A percentile compares a stretch with the other conserved stretches of the same genome.
These are phyloP conservation scores for Reticulitermes speratus DNA, from an alignment of 1,140 invertebrate species.

Conservation along the genomic window DNA sequence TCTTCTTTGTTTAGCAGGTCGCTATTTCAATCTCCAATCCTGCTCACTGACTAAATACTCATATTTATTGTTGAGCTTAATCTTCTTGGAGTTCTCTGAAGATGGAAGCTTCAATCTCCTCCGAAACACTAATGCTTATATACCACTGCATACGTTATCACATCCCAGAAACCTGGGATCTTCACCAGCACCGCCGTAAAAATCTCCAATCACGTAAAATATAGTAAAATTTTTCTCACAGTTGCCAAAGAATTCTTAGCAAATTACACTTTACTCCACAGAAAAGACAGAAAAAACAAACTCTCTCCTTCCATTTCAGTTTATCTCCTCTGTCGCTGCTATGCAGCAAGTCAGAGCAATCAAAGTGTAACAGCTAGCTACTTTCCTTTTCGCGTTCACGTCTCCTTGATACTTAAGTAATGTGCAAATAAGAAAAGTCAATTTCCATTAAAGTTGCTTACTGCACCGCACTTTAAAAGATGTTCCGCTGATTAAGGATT, in stretches of 20 bases:
- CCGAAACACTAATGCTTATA: no score
- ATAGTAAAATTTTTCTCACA: not conserved
- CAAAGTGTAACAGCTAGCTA: not conserved
- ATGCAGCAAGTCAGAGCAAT: not conserved
- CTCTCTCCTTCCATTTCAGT: not conserved
- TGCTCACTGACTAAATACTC: no score
- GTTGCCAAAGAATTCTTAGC: not conserved
- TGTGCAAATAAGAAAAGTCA: constrained; percentile 32
- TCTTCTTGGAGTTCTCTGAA: no score
- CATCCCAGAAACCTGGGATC: no score
- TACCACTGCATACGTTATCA: no score
- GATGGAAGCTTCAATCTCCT: no score
- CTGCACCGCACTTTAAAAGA: not conserved
- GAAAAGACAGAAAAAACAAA: not conserved
- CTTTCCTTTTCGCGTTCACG: not conserved
- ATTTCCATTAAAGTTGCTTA: constrained; percentile 29
- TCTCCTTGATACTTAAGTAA: constrained; percentile 5
- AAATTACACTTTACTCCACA: not conserved
- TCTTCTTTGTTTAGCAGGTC: no score
- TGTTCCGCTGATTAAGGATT: constrained; percentile 21
- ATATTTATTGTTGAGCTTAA: no score
- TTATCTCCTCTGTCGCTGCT: not conserved
- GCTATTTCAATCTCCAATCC: no score
- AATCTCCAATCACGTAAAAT: no score
- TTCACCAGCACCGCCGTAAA: no score